Conservation (phyloP, 2,888 invertebrate species). For the Megaustenia siamemsis region DNA sequence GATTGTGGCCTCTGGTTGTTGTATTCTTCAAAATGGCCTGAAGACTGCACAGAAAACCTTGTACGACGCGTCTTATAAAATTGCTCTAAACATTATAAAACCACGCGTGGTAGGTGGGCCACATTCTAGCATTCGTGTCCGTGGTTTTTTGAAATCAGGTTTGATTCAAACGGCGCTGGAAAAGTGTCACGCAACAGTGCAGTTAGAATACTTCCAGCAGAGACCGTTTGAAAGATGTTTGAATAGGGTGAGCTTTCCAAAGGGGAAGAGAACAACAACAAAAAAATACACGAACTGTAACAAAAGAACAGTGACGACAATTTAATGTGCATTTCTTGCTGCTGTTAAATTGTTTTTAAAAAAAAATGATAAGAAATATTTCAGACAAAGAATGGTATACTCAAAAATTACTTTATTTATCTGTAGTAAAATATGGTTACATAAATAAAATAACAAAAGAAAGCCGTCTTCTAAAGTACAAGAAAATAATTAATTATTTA, state of each 20-base stretch:
- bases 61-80: not conserved
- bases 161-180: not conserved
- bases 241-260: not conserved
- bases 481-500: too few species aligned
- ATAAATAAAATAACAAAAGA: too few species aligned
- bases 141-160: not conserved
- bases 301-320: too few species aligned
- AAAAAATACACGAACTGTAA: not conserved
- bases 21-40: constrained; percentile 3
- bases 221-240: not conserved
- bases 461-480: too few species aligned
- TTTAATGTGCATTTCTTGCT: not conserved
- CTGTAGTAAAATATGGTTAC: too few species aligned
- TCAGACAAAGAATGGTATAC: not conserved
- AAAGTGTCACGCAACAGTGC: not conserved
- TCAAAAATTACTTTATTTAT: too few species aligned
- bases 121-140: constrained; percentile 26
- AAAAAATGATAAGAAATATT: not conserved
- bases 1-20: constrained; percentile 9
- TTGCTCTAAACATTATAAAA: not conserved
- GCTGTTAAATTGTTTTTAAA: too few species aligned
- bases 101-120: constrained; percentile 29
- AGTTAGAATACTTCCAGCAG: not conserved
- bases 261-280: not conserved
- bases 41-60: not conserved